These are phyloP conservation scores for Sapayoa aenigma DNA, from an alignment of 2,113 vertebrate genomes.

Conservation along the genomic window DNA sequence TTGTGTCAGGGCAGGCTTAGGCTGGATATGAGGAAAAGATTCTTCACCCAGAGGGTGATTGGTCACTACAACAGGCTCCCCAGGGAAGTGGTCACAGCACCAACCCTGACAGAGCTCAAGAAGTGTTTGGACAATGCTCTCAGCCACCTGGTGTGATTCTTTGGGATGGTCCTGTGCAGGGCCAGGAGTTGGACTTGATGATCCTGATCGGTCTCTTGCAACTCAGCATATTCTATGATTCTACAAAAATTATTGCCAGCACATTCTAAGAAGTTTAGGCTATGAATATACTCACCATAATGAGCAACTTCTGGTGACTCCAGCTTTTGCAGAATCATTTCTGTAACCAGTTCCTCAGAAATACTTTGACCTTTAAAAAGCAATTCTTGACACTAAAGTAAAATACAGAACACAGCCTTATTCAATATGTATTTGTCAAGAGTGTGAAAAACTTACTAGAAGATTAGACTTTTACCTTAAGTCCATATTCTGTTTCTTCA, in stretches of 20 bases:
- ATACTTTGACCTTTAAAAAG: constrained; percentile 79
- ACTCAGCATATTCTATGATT: not conserved
- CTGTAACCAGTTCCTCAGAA: constrained; percentile 81
- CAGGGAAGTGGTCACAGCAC: not conserved
- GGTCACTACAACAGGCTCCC: not conserved
- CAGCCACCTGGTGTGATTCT: not conserved
- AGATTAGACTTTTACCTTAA: constrained; percentile 75
- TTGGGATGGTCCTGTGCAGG: not conserved
- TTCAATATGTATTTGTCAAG: not conserved
- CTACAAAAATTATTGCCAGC: not conserved
- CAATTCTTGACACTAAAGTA: constrained; percentile 74
- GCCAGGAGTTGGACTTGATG: not conserved
- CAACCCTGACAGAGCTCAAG: not conserved
- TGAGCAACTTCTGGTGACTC: constrained; percentile 84
- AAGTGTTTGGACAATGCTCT: not conserved
- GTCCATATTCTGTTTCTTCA: constrained; percentile 74
- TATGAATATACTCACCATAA: constrained; percentile 79
- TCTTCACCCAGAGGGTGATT: not conserved
- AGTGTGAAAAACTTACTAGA: not conserved
- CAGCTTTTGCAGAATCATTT: constrained; percentile 82
- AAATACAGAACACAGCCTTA: constrained; percentile 3
- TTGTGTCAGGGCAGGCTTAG: not conserved
- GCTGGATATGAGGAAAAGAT: not conserved
- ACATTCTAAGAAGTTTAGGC: not conserved
- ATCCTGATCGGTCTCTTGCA: not conserved